Evolutionary conservation across 1,140 invertebrate species (phyloP), one percentile per base, ranked within the genome.

Genomic region (Hesperophylax magnus): DNA sequence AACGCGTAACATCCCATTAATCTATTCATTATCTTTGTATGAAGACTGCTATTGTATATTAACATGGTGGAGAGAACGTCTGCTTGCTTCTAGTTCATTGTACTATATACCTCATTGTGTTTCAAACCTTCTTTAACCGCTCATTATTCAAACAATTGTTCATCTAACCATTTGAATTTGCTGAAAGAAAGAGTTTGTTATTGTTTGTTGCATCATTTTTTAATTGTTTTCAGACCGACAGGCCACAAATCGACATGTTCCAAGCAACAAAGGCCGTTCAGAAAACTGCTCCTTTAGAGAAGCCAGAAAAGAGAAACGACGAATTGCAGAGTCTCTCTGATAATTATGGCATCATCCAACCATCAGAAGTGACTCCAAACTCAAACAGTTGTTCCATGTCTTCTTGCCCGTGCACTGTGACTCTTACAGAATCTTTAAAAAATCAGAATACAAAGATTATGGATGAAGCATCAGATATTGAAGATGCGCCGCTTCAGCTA

Each of bases 221-320:
- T 47, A 47, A 47, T 47, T 47, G 74, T 27, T 88, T 90, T 85
- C 87, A 90, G 89, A 89, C 87, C 2, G 18, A 58, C 89, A 89
- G 85, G 34, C 22, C 72, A 1, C 54, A 76, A 60, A 76, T 0
- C 17, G 77, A 69, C 22, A 79, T 89, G 88, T 85, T 90, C 87
- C 9, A 88, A 89, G 52, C 87, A 87, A 82, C 88, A 86, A 47
- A 85, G 20, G 86, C 85, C 39, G 84, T 34, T 3, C 75, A 87
- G 72, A 88, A 84, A 77, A 88, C 85, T 31, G 56, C 72, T n/a
- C 86, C 81, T 80, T 85, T 87, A 67, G 86, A 86, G 5, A 90
- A 90, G 86, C 87, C 89, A 54, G 88, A 90, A 34, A 90, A 90
- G 84, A 86, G 89, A 77, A 87, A 89, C 31, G 88, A 90, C 71